Evolutionary conservation across 1,140 invertebrate genomes (phyloP).

Genomic region (Platyura marginata): DNA sequence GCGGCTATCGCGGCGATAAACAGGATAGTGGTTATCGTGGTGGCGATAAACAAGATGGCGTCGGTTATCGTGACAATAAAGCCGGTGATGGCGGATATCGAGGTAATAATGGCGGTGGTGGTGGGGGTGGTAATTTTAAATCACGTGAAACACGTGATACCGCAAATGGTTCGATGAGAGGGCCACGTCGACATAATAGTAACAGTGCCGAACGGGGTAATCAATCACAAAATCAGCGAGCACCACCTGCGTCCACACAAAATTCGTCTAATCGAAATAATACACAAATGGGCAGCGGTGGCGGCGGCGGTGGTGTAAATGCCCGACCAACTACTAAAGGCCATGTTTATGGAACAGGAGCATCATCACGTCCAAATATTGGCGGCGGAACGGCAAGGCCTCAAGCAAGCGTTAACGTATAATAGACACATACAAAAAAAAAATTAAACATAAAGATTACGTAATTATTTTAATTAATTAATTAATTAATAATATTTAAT

Average conservation of each 20-base stretch:
- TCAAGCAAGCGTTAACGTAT: not conserved
- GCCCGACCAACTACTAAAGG: not conserved
- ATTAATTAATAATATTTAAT: conserved; percentile 1
- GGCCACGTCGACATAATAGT: not conserved
- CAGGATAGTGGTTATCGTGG: not conserved
- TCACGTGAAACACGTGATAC: not conserved
- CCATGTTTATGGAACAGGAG: not conserved
- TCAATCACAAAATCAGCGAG: too few species aligned
- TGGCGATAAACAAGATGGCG: not conserved
- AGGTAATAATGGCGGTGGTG: not conserved
- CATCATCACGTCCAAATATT: not conserved
- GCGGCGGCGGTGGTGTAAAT: not conserved
- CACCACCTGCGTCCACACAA: too few species aligned
- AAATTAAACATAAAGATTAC: not conserved
- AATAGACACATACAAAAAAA: not conserved
- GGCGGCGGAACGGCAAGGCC: not conserved
- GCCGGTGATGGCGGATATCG: not conserved
- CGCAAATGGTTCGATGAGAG: not conserved
- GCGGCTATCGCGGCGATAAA: not conserved
- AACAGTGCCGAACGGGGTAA: not conserved
- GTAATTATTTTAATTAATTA: not conserved
- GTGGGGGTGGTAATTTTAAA: not conserved
- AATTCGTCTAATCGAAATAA: too few species aligned
- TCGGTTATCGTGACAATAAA: not conserved
- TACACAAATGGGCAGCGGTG: not conserved